These are phyloP conservation scores for Diadema setosum DNA, from an alignment of 35 echinoderm and acorn worm species.

Conservation along the genomic window DNA sequence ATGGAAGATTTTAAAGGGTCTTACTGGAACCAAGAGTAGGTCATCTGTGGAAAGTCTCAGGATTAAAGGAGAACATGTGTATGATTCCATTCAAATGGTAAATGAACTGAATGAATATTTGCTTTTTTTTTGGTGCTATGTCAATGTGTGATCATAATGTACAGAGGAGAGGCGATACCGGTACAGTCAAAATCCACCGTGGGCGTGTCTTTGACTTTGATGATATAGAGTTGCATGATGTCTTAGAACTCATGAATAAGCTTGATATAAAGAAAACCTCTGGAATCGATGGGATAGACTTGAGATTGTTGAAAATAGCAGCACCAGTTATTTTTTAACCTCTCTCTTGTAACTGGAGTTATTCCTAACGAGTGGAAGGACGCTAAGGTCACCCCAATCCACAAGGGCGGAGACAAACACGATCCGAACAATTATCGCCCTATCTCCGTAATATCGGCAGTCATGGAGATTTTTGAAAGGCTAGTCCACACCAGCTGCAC, in stretches of 20 bases:
- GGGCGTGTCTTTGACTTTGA: no score
- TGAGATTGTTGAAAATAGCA: conserved; percentile 23
- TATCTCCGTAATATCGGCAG: conserved; percentile 21
- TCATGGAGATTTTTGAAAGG: conserved; percentile 48
- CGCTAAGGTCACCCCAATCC: conserved; percentile 14
- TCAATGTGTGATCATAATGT: no score
- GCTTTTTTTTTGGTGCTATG: no score
- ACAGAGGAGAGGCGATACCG: no score
- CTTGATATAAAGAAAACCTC: conserved; percentile 6
- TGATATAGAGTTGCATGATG: no score
- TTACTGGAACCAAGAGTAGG: no score
- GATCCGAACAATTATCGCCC: conserved; percentile 12
- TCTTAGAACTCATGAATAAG: not conserved
- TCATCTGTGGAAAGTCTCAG: no score
- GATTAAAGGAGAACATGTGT: no score
- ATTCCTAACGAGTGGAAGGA: conserved; percentile 35
- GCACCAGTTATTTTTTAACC: conserved; percentile 6
- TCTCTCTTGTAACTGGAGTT: not conserved
- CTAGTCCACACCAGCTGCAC: conserved; percentile 13
- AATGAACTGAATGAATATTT: no score
- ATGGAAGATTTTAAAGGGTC: no score
- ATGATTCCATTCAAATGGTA: no score
- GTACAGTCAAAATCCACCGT: no score
- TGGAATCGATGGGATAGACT: conserved; percentile 4
- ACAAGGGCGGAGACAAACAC: conserved; percentile 8